Base-by-base conservation (phyloP, 2,797 vertebrate species). In the Lutjanus argentimaculatus region DNA sequence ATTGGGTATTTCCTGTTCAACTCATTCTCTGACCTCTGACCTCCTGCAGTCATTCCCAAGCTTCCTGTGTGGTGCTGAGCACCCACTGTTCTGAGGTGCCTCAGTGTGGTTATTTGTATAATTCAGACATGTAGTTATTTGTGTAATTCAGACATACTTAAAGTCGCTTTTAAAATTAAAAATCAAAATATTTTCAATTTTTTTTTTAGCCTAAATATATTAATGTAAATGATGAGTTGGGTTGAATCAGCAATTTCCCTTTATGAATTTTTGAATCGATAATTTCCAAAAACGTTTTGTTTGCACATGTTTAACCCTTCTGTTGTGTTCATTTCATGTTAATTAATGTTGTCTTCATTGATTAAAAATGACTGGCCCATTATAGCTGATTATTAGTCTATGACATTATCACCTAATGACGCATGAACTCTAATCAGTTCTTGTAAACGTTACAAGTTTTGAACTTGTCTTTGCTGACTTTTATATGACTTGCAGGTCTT, bases 1-100 rank as follows among this genome's bases (percentile, higher is more conserved):
- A 91, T 91, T 91, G 90, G 82, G 75, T 81, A 80, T 89, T 92
- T 93, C 92, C 91, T 92, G 89, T 90, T 91, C 76, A 67, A 59
- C 86, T 89, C 89, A 72, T 80, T 87, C 8, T 1, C 15, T 71
- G 86, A 92, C 80, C 89, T 89, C 40, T 88, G 73, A 92, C 88
- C 88, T 7, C 40, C 13, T 0, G 19, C 63, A 62, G 65, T 86
- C 79, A 70, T 88, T 91, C 89, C 84, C 91, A 91, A 71, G 76
- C 90, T 88, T 81, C 70, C 19, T 83, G 86, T 84, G 84, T 64
- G 79, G 83, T 8, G 7, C 57, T 1, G 66, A 74, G 40, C 77
- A 6, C 56, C 46, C 58, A 8, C 55, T 14, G 57, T 5, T 75
- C 58, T 56, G 17, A 64, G 15, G 61, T 66, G 49, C 22, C 80